Evolutionary conservation across 2,113 vertebrate genomes (phyloP).

Genomic region (Setophaga petechia): DNA sequence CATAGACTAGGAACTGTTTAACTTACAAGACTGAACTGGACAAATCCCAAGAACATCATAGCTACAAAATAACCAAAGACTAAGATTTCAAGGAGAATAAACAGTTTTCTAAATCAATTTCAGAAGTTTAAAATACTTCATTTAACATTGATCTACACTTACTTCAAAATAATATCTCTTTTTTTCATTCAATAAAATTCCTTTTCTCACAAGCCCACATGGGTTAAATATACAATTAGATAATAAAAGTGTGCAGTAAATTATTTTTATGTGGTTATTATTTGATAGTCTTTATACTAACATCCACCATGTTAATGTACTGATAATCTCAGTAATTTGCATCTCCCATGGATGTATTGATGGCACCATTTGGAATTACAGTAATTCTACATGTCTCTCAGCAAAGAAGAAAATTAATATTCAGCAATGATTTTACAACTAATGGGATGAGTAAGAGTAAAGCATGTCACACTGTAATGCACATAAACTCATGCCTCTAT

Average conservation of each 20-base stretch:
- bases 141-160: slow-evolving; percentile 16
- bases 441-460: slow-evolving; percentile 8
- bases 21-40: background rate
- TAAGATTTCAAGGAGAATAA: background rate
- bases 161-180: background rate
- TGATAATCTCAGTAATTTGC: slow-evolving; percentile 49
- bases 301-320: slow-evolving; percentile 40
- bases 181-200: background rate
- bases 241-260: slow-evolving; percentile 37
- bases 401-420: slow-evolving; percentile 55
- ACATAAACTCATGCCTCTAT: background rate
- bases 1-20: background rate
- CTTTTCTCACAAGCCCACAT: background rate
- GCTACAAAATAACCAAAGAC: background rate
- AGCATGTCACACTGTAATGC: background rate
- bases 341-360: slow-evolving; percentile 5
- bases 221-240: slow-evolving; percentile 48
- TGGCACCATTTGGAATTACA: slow-evolving; percentile 22
- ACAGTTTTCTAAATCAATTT: background rate
- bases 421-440: slow-evolving; percentile 27
- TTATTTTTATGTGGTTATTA: slow-evolving; percentile 34
- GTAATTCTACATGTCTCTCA: slow-evolving; percentile 17
- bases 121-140: background rate
- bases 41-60: background rate
- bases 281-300: slow-evolving; percentile 41